Evolutionary conservation across 1,140 invertebrate genomes (phyloP).

Genomic region (Varroa destructor): DNA sequence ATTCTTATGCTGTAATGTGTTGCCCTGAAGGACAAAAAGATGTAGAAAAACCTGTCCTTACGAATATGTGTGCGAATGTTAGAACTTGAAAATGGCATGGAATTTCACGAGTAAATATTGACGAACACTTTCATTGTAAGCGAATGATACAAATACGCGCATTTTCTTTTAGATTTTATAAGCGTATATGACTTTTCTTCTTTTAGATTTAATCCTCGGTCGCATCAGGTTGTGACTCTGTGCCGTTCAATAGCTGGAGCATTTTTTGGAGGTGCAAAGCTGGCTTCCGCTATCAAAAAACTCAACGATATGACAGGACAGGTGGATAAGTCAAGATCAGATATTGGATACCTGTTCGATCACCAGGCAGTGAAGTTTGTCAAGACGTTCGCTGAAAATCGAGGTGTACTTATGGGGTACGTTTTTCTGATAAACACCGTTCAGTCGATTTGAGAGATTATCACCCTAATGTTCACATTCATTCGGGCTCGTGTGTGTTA

Average conservation of each 20-base stretch:
- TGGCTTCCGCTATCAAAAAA: conserved; percentile 13
- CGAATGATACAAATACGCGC: too few relatives aligned
- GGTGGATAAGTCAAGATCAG: background rate
- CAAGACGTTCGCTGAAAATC: background rate
- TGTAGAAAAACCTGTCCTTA: too few relatives aligned
- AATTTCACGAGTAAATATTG: too few relatives aligned
- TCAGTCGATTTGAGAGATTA: too few relatives aligned
- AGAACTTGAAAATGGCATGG: too few relatives aligned
- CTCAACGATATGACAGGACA: background rate
- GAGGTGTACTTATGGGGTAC: conserved; percentile 1
- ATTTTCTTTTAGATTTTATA: too few relatives aligned
- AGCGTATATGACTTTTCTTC: background rate
- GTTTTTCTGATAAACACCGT: background rate
- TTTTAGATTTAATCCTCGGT: background rate
- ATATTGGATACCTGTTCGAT: background rate
- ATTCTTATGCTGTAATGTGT: too few relatives aligned
- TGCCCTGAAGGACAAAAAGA: too few relatives aligned
- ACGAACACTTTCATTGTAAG: too few relatives aligned
- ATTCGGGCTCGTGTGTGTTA: too few relatives aligned
- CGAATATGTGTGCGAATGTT: too few relatives aligned
- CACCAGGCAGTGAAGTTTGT: background rate
- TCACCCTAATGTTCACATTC: too few relatives aligned
- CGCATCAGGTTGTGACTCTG: background rate
- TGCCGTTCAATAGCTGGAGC: conserved; percentile 9
- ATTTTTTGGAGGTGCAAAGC: background rate